Evolutionary conservation across 2,888 invertebrate genomes (phyloP).

Genomic region (Diarsia dahlii): DNA sequence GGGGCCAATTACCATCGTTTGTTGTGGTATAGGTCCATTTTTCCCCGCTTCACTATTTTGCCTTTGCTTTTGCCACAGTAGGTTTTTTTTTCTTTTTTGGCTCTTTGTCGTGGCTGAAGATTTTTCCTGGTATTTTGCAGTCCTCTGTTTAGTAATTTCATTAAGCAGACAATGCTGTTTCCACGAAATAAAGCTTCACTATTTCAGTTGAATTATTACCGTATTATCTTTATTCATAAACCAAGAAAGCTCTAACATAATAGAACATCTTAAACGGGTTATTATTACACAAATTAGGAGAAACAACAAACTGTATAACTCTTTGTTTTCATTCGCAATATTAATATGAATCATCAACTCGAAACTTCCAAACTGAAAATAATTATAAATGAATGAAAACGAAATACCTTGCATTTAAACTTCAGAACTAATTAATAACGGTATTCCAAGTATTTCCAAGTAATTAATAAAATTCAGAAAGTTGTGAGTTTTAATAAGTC

Average conservation of each 20-base stretch:
- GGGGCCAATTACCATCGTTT: conserved; percentile 62
- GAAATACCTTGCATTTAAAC: conserved; percentile 61
- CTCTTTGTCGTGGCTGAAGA: not conserved
- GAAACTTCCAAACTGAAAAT: conserved; percentile 48
- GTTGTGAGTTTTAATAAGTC: conserved; percentile 81
- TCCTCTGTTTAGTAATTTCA: not conserved
- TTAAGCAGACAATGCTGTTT: not conserved
- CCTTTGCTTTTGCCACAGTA: conserved; percentile 18
- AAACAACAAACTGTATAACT: conserved; percentile 33
- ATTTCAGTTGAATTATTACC: not conserved
- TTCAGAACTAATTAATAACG: conserved; percentile 60
- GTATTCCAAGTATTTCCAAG: conserved; percentile 67
- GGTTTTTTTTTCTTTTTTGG: not conserved
- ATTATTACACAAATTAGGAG: conserved; percentile 45
- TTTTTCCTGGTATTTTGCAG: not conserved
- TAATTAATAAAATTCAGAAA: conserved; percentile 77
- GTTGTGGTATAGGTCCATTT: conserved; percentile 53
- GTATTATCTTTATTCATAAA: conserved; percentile 8
- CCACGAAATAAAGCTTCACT: not conserved
- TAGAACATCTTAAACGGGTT: conserved; percentile 23
- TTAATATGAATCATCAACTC: conserved; percentile 52
- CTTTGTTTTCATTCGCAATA: conserved; percentile 51
- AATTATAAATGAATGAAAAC: conserved; percentile 51
- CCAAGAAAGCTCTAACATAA: conserved; percentile 9
- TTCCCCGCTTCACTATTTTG: conserved; percentile 41